Conservation (phyloP, 2,888 invertebrate species). For the Lepas anatifera region DNA sequence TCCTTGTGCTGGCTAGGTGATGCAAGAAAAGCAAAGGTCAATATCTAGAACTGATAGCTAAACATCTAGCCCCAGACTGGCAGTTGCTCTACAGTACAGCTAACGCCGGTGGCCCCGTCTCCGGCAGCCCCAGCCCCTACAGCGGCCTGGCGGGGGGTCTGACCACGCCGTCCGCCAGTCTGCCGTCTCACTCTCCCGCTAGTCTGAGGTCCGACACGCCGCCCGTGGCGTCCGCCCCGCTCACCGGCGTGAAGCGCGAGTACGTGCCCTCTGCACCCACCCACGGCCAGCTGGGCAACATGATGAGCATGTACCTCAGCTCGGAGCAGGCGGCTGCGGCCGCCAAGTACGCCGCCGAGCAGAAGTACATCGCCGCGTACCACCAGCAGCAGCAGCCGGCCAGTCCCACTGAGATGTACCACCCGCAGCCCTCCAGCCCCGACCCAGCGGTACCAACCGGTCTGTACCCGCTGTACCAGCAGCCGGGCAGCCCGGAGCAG, state of each 20-base stretch:
- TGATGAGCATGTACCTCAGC: neutral
- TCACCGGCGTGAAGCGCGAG: slow-evolving; percentile 19
- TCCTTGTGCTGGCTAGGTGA: no score
- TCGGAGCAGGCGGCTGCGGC: neutral
- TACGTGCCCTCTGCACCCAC: slow-evolving; percentile 14
- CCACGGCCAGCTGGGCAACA: neutral
- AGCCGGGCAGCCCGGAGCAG: neutral
- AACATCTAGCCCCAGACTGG: no score
- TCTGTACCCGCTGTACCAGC: neutral
- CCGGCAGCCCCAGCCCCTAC: neutral
- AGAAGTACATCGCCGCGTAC: neutral
- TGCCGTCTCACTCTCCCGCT: neutral
- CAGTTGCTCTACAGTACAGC: no score
- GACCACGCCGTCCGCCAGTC: neutral
- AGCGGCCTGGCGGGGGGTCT: neutral
- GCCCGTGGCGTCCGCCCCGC: slow-evolving; percentile 31
- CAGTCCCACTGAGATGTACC: neutral
- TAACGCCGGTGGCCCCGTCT: neutral
- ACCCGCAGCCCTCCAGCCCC: neutral
- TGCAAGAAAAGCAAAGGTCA: no score
- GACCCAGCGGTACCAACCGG: neutral
- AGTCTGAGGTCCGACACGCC: slow-evolving; percentile 30
- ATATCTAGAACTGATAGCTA: no score
- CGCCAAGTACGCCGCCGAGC: neutral
- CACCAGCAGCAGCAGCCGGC: neutral